A percentile compares a stretch with the other conserved stretches of the same genome.
phyloP scores from a whole-genome alignment of 2,113 vertebrate genomes.

The Dipodomys merriami region DNA sequence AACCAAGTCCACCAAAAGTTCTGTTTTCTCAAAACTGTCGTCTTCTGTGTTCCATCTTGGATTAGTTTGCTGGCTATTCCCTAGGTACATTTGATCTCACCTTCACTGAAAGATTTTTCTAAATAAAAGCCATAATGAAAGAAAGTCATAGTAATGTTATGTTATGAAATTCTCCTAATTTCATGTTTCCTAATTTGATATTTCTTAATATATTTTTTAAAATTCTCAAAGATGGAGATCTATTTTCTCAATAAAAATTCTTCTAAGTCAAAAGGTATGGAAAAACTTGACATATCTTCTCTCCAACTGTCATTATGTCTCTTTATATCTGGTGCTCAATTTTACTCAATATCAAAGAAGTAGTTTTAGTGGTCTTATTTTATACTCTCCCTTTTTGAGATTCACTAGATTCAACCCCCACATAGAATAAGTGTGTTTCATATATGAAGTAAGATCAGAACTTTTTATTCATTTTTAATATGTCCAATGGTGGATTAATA shows the following conservation, averaged over 20 bases:
- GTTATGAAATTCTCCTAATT: background rate
- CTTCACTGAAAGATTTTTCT: background rate
- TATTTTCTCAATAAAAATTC: background rate
- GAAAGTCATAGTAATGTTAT: background rate
- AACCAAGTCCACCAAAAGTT: background rate
- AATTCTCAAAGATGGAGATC: too few species aligned
- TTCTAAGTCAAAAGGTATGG: background rate
- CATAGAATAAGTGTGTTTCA: background rate
- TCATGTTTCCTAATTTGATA: background rate
- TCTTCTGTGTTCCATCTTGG: background rate
- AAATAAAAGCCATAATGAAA: background rate
- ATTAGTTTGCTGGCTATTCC: background rate
- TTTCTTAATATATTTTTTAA: too few species aligned
- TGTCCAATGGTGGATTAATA: background rate
- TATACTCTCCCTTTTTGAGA: background rate
- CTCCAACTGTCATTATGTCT: background rate
- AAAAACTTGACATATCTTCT: background rate
- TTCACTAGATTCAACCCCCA: background rate
- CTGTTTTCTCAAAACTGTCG: background rate
- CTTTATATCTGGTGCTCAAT: background rate
- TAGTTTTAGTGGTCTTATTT: background rate
- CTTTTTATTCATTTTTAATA: background rate
- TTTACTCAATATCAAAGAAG: background rate
- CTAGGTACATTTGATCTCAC: background rate
- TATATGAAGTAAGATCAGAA: background rate